These are phyloP conservation scores for Synanthedon myopaeformis DNA, from an alignment of 2,888 invertebrate genomes.

Conservation along the genomic window DNA sequence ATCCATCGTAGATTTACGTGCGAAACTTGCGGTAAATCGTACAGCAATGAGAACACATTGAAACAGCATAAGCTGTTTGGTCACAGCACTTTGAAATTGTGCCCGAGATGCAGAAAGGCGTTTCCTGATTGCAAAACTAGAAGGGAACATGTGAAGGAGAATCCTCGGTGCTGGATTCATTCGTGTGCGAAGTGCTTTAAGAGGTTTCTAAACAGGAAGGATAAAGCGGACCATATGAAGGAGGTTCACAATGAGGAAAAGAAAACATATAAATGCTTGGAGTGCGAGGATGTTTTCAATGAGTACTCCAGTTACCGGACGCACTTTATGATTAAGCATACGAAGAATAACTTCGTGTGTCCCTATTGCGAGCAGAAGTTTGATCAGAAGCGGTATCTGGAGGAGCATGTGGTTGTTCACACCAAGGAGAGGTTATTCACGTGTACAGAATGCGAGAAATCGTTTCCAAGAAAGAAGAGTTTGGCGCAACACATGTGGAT, in stretches of 20 bases:
- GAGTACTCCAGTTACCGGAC: constrained; percentile 39
- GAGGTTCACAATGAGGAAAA: constrained; percentile 20
- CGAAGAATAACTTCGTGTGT: constrained; percentile 61
- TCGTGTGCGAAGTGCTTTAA: constrained; percentile 18
- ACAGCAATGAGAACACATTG: constrained; percentile 8
- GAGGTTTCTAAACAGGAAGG: constrained; percentile 16
- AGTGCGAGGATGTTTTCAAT: constrained; percentile 26
- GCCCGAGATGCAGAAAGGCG: constrained; percentile 18
- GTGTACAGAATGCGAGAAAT: constrained; percentile 60
- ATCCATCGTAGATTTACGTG: constrained; percentile 20
- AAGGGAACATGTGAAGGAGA: constrained; percentile 14
- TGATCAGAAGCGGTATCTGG: constrained; percentile 47
- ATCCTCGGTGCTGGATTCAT: constrained; percentile 18
- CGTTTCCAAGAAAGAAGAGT: constrained; percentile 51
- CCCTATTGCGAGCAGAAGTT: constrained; percentile 57
- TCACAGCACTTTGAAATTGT: constrained; percentile 12
- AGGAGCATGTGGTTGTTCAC: constrained; percentile 63
- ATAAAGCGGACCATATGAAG: constrained; percentile 15
- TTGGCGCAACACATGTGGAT: constrained; percentile 57
- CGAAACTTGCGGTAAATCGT: constrained; percentile 14
- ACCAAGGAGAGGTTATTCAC: constrained; percentile 61
- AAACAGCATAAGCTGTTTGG: constrained; percentile 14
- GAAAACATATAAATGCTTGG: constrained; percentile 15
- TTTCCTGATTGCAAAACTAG: constrained; percentile 17
- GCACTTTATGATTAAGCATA: constrained; percentile 65